Percentiles rank a stretch among this genome's conserved stretches.
phyloP scores from a whole-genome alignment of 2,113 vertebrate species.

The Empidonax alnorum region DNA sequence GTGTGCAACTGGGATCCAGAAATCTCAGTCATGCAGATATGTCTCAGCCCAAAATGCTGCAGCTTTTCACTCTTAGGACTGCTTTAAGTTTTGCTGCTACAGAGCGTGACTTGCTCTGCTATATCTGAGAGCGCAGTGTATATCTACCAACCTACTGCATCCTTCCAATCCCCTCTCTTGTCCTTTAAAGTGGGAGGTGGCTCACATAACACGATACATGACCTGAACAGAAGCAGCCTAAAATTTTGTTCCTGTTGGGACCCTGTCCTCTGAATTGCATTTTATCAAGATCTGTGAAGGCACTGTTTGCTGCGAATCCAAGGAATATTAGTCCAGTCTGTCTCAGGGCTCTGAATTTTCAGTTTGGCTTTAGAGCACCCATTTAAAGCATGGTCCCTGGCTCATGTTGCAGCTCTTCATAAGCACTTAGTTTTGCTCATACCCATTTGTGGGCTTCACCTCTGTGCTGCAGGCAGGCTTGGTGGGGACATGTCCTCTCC shows the following conservation, averaged over 20 bases:
- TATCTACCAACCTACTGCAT: background rate
- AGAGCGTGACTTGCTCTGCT: background rate
- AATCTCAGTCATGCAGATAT: background rate
- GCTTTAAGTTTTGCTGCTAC: background rate
- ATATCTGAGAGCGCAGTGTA: background rate
- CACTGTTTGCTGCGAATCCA: rapidly evolving
- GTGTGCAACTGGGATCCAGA: background rate
- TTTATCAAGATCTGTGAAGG: background rate
- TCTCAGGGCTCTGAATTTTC: background rate
- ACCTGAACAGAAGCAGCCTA: background rate
- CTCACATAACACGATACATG: background rate
- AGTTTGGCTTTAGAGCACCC: background rate
- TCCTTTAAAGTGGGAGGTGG: background rate
- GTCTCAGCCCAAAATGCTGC: background rate
- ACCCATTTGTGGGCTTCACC: background rate
- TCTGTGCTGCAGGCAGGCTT: background rate
- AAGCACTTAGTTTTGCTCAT: background rate
- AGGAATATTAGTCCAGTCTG: background rate
- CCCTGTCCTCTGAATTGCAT: background rate
- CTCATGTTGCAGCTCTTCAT: background rate
- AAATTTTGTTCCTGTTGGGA: background rate
- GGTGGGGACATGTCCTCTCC: background rate
- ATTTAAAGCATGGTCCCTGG: background rate
- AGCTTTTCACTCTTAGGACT: background rate
- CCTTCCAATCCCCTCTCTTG: background rate